Conservation (phyloP, 2,888 invertebrate species). For the Listrodromus nycthemerus region DNA sequence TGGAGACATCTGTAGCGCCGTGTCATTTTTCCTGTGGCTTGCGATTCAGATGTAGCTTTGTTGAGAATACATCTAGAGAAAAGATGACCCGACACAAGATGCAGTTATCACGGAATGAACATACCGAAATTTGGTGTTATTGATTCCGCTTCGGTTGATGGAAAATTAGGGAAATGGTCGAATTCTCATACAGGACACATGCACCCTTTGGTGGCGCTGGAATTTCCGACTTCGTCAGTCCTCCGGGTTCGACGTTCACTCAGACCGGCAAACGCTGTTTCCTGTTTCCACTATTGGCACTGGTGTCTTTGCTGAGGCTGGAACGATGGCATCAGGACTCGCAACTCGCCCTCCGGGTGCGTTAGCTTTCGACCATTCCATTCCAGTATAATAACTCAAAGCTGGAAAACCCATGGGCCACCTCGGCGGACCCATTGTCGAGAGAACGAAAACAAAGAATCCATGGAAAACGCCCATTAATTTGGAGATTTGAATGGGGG, state of each 20-base stretch:
- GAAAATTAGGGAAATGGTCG: not conserved
- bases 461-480: conserved; percentile 81
- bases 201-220: not conserved
- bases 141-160: not conserved
- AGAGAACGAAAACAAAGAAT: conserved; percentile 78
- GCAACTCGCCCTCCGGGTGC: conserved; percentile 26
- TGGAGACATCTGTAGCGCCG: not conserved
- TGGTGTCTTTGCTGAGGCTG: not conserved
- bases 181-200: not conserved
- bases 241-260: not conserved
- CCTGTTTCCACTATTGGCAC: conserved; percentile 26
- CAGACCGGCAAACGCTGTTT: not conserved
- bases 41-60: not conserved
- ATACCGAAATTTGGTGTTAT: not conserved
- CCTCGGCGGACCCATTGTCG: conserved; percentile 73
- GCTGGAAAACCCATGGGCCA: conserved; percentile 52
- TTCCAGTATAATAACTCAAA: conserved; percentile 78
- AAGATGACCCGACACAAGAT: no score
- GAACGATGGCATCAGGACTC: conserved; percentile 9
- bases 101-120: not conserved
- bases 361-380: conserved; percentile 64
- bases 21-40: not conserved
- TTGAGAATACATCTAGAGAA: no score
- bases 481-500: conserved; percentile 80
- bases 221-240: not conserved